phyloP scores from a whole-genome alignment of 1,140 invertebrate genomes.

The Pissodes strobi region DNA sequence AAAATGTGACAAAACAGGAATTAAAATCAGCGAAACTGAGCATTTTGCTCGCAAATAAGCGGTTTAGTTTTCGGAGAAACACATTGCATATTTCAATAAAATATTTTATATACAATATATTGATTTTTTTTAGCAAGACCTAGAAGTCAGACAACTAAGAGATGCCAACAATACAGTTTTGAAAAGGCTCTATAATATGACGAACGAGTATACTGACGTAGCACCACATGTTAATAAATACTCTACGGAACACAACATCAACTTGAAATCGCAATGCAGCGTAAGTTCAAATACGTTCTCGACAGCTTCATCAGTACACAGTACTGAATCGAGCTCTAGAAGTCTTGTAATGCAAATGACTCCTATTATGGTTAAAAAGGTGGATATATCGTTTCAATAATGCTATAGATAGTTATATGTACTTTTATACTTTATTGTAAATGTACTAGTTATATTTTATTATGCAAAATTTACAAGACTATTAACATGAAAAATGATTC shows the following conservation, averaged over 20 bases:
- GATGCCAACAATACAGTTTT: conserved; percentile 52
- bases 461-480: no score
- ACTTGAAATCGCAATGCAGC: conserved; percentile 32
- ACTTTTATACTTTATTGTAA: no score
- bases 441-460: no score
- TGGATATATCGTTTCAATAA: conserved; percentile 36
- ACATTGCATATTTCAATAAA: no score
- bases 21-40: no score
- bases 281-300: conserved; percentile 22
- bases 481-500: no score
- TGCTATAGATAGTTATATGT: no score
- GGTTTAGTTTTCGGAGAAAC: no score
- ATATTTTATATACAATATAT: no score
- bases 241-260: conserved; percentile 35
- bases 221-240: conserved; percentile 42
- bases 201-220: conserved; percentile 45
- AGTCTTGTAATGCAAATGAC: conserved; percentile 6
- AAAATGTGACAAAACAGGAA: no score
- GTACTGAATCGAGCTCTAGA: neutral
- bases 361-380: conserved; percentile 21
- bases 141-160: conserved; percentile 48
- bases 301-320: neutral
- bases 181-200: conserved; percentile 54
- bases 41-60: no score
- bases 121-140: conserved; percentile 51